These are phyloP conservation scores for Arnoldichthys spilopterus DNA, from an alignment of 2,797 vertebrate species.

Conservation along the genomic window DNA sequence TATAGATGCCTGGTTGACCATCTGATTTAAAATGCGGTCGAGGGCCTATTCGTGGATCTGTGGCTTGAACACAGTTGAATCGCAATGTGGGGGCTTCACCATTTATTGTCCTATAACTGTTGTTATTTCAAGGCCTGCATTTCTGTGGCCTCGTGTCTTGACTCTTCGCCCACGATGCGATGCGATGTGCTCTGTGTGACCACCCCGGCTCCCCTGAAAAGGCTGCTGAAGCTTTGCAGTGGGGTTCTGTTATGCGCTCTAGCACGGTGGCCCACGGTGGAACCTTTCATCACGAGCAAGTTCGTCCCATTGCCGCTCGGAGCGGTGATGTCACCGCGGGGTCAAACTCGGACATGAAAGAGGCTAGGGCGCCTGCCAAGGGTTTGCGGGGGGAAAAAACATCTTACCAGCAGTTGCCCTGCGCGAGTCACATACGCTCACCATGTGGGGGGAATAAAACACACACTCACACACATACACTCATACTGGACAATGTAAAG, in stretches of 20 bases:
- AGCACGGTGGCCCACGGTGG: constrained; percentile 74
- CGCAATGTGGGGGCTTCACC: constrained; percentile 67
- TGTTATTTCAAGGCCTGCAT: constrained; percentile 77
- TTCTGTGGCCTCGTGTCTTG: constrained; percentile 65
- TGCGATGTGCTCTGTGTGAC: constrained; percentile 58
- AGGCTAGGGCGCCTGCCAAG: constrained; percentile 64
- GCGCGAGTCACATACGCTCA: constrained; percentile 64
- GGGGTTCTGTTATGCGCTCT: constrained; percentile 71
- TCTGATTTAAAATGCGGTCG: constrained; percentile 42
- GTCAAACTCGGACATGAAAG: constrained; percentile 77
- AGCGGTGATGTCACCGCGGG: constrained; percentile 73
- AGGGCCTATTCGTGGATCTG: constrained; percentile 62
- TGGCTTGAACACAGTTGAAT: constrained; percentile 62
- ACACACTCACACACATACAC: constrained; percentile 33
- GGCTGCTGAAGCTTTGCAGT: constrained; percentile 67
- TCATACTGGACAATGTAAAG: constrained; percentile 56
- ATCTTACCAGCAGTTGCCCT: constrained; percentile 71
- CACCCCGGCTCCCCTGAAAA: constrained; percentile 69
- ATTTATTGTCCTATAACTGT: constrained; percentile 73
- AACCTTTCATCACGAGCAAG: constrained; percentile 74
- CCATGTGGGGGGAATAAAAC: constrained; percentile 65
- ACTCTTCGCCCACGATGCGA: constrained; percentile 70
- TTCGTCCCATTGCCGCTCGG: constrained; percentile 67
- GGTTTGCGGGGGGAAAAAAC: constrained; percentile 68
- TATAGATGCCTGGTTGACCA: constrained; percentile 22